A percentile compares a stretch with the other conserved stretches of the same genome.
Evolutionary conservation across 2,797 vertebrate species (phyloP).

Genomic region (Tragelaphus eurycerus): DNA sequence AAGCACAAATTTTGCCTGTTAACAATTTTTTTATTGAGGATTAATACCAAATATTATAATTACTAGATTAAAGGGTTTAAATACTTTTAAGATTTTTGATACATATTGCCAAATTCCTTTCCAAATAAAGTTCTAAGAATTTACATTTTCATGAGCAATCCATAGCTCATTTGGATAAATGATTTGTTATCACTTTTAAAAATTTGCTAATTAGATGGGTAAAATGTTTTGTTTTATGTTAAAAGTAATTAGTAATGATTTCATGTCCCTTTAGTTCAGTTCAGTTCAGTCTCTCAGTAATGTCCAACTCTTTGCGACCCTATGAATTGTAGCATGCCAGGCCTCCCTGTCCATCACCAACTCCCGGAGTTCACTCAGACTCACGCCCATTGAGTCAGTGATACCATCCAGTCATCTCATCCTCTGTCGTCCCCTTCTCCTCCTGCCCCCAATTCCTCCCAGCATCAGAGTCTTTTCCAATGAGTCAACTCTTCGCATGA

Average conservation of each 20-base stretch:
- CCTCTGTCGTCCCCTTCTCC: too few species aligned
- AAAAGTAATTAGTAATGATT: background rate
- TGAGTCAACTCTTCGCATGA: too few species aligned
- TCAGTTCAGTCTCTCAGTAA: too few species aligned
- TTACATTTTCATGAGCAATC: background rate
- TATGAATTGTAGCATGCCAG: too few species aligned
- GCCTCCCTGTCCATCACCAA: too few species aligned
- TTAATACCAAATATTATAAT: background rate
- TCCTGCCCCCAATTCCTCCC: too few species aligned
- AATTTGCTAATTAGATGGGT: background rate
- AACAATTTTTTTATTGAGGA: background rate
- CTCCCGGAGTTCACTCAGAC: too few species aligned
- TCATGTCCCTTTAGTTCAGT: background rate
- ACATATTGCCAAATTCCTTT: background rate
- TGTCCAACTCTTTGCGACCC: too few species aligned
- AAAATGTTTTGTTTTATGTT: background rate
- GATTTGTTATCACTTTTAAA: background rate
- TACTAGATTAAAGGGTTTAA: background rate
- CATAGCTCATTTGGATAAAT: background rate
- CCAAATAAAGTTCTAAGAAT: background rate
- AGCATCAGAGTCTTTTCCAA: too few species aligned
- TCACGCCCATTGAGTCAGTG: too few species aligned
- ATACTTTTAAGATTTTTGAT: background rate
- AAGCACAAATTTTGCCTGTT: background rate
- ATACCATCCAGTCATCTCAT: too few species aligned